phyloP scores from a whole-genome alignment of 2,113 vertebrate species.

The Chiloscyllium plagiosum region DNA sequence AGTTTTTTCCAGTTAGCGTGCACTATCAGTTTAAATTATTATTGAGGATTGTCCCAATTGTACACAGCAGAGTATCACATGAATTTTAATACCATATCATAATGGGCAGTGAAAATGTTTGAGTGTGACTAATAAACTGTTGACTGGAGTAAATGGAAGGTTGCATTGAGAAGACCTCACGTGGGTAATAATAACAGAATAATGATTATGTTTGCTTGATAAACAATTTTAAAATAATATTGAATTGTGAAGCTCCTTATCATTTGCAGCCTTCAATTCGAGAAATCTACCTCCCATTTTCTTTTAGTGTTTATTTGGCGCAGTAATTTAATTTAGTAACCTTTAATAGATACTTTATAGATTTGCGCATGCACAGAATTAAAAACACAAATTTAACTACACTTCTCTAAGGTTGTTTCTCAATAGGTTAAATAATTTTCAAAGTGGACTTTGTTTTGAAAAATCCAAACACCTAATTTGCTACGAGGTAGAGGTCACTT shows the following conservation, averaged over 20 bases:
- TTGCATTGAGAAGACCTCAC: background rate
- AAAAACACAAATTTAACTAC: background rate
- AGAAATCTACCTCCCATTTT: background rate
- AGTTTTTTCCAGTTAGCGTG: background rate
- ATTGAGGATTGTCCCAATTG: background rate
- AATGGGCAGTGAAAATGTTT: background rate
- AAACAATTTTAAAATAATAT: background rate
- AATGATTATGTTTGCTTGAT: background rate
- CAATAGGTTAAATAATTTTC: background rate
- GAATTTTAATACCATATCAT: background rate
- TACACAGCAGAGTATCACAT: background rate
- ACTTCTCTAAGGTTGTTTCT: background rate
- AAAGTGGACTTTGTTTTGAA: background rate
- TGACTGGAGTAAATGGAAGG: background rate
- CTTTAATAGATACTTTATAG: background rate
- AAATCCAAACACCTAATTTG: background rate
- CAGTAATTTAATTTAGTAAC: background rate
- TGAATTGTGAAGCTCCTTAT: background rate
- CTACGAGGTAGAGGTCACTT: background rate
- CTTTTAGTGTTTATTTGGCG: background rate
- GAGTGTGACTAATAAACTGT: background rate
- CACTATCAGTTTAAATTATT: conserved; percentile 7
- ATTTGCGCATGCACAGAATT: background rate
- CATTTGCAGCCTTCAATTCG: background rate
- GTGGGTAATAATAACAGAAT: background rate